Evolutionary conservation across 2,888 invertebrate species (phyloP).

Genomic region (Pseudococcus jackbeardsleyi): DNA sequence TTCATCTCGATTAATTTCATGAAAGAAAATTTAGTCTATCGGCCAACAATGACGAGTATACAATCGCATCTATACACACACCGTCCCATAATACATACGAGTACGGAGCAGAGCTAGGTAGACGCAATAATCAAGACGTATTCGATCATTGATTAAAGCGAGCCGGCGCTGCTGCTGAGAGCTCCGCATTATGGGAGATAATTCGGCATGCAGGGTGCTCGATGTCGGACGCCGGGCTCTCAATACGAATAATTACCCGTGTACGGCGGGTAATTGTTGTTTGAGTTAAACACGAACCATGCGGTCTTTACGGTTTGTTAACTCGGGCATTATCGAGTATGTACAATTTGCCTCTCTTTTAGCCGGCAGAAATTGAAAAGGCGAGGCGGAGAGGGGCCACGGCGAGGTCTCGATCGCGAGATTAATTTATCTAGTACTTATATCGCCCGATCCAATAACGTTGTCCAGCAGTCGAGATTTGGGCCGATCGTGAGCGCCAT

Average conservation of each 20-base stretch:
- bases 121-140: conserved; percentile 6
- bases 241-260: conserved; percentile 7
- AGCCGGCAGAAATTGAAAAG: conserved; percentile 15
- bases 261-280: conserved; percentile 21
- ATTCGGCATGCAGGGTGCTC: conserved; percentile 27
- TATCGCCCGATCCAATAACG: neutral
- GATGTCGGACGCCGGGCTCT: neutral
- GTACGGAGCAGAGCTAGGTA: neutral
- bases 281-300: conserved; percentile 27
- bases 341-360: neutral
- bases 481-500: conserved; percentile 13
- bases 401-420: neutral
- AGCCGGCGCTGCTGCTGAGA: neutral
- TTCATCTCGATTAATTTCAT: neutral
- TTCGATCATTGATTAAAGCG: neutral
- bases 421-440: conserved; percentile 2
- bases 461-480: neutral
- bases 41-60: neutral
- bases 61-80: neutral
- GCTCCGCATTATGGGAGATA: neutral
- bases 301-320: conserved; percentile 33
- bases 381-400: neutral
- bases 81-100: neutral
- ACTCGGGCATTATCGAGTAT: neutral
- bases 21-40: conserved; percentile 8